Conservation (phyloP, 2,888 invertebrate genomes). For the Ceraclea dissimilis region DNA sequence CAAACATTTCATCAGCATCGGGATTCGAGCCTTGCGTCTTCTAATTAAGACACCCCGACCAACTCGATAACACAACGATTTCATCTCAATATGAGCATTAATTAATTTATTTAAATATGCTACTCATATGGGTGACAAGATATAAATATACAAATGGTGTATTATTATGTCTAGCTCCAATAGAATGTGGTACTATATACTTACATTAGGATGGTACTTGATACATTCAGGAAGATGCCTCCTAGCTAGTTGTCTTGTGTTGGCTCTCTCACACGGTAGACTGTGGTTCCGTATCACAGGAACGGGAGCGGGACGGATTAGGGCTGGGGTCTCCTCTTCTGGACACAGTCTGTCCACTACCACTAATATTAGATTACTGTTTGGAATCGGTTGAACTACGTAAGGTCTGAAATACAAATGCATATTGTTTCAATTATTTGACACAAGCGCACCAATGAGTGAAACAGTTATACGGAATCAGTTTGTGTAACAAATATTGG, state of each 20-base stretch:
- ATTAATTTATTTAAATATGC: too few relatives aligned
- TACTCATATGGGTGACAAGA: too few relatives aligned
- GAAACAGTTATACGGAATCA: background rate
- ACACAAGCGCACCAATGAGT: background rate
- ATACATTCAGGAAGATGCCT: constrained; percentile 69
- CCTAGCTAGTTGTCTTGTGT: constrained; percentile 53
- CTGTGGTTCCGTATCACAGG: constrained; percentile 51
- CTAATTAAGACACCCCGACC: too few relatives aligned
- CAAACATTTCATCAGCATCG: too few relatives aligned
- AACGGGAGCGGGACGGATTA: constrained; percentile 31
- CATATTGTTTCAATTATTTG: background rate
- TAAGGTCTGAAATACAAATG: constrained; percentile 47
- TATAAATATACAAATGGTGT: too few relatives aligned
- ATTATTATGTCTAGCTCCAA: background rate
- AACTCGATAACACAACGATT: too few relatives aligned
- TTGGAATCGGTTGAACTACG: constrained; percentile 65
- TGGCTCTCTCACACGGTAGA: constrained; percentile 51
- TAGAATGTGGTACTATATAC: too few relatives aligned
- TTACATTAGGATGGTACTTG: constrained; percentile 66
- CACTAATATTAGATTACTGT: constrained; percentile 70
- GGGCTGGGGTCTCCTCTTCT: constrained; percentile 40
- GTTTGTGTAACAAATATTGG: background rate
- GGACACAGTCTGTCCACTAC: constrained; percentile 64
- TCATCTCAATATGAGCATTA: too few relatives aligned
- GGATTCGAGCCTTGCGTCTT: too few relatives aligned